Evolutionary conservation across 1,140 invertebrate species (phyloP).

Genomic region (Halotydeus destructor): DNA sequence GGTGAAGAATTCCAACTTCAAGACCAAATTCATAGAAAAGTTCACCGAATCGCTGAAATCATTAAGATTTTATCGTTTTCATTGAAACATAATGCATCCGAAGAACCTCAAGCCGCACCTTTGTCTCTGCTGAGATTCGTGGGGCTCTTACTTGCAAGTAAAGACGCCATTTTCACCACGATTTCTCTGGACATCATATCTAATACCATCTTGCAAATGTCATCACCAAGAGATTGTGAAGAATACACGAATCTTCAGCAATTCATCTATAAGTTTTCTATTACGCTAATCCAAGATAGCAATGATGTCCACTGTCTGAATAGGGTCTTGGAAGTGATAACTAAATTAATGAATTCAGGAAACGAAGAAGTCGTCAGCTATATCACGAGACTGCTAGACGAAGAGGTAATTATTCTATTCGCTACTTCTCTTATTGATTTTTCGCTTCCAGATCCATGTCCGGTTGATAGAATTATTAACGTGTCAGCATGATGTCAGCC

Average conservation of each 20-base stretch:
- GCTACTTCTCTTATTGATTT: not conserved
- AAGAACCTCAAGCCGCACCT: too few relatives aligned
- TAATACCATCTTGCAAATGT: constrained; percentile 6
- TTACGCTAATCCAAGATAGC: constrained; percentile 1
- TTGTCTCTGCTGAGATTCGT: constrained; percentile 11
- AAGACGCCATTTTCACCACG: constrained; percentile 6
- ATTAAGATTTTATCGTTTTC: constrained; percentile 9
- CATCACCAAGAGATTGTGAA: constrained; percentile 5
- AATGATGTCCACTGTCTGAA: constrained; percentile 7
- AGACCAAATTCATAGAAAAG: too few relatives aligned
- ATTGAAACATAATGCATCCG: too few relatives aligned
- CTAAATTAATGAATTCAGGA: constrained; percentile 6
- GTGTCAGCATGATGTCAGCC: constrained; percentile 14
- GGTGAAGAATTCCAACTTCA: too few relatives aligned
- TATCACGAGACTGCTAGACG: constrained; percentile 4
- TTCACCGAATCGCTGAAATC: constrained; percentile 6
- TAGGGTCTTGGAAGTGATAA: constrained; percentile 11
- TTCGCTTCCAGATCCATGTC: constrained; percentile 1
- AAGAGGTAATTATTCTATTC: constrained; percentile 4
- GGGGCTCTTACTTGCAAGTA: constrained; percentile 3
- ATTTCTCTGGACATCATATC: constrained; percentile 13
- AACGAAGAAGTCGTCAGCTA: constrained; percentile 1
- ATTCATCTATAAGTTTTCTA: constrained; percentile 3
- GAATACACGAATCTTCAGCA: not conserved
- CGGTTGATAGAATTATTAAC: constrained; percentile 13